Base-by-base conservation (phyloP, 2,113 vertebrate species). In the Heliornis fulica region DNA sequence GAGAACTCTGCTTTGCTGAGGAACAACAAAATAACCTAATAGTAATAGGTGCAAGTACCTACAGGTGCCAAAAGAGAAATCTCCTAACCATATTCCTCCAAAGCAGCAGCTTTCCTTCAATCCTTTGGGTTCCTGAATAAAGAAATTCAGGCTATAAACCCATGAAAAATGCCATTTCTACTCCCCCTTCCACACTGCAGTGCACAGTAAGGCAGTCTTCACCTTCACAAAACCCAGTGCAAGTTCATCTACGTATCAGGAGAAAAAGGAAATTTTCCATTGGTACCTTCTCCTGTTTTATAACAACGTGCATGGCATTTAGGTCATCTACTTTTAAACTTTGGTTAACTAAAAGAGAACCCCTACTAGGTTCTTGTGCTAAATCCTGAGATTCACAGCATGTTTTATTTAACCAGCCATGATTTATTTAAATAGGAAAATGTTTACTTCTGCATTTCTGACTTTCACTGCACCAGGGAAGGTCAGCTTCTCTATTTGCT, bases 351-450 rank as follows among this genome's bases (percentile, higher is more conserved):
- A 53, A 77, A 71, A 59, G 46, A 91, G 80, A 92, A 72, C 20
- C 68, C 64, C 45, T 57, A 2, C 46, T 31, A 75, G 78, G 31
- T 71, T 83, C 18, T 51, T 31, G 15, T 36, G 45, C 51, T 56
- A 22, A 74, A 41, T 11, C 34, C 78, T 20, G 29, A 77, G 84
- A 69, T 84, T 82, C 64, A 51, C 34, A 79, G 83, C 92, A 93
- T 93, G 74, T 94, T 96, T 96, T 82, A 94, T 97, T 94, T 60
- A 96, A 72, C 83, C 76, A 94, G 65, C 36, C 79, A 95, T 85
- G 10, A 93, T 83, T 96, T 94, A 96, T 93, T 93, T 78, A 90
- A 20, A 64, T 23, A 28, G 82, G 51, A 74, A 81, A 70, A 81
- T 23, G 83, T 92, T 91, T 60, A 82, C 76, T 87, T 69, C 65